A percentile compares a stretch with the other conserved stretches of the same genome.
These are phyloP conservation scores for Coccyzus lansbergi DNA, from an alignment of 2,797 vertebrate genomes.

Conservation along the genomic window DNA sequence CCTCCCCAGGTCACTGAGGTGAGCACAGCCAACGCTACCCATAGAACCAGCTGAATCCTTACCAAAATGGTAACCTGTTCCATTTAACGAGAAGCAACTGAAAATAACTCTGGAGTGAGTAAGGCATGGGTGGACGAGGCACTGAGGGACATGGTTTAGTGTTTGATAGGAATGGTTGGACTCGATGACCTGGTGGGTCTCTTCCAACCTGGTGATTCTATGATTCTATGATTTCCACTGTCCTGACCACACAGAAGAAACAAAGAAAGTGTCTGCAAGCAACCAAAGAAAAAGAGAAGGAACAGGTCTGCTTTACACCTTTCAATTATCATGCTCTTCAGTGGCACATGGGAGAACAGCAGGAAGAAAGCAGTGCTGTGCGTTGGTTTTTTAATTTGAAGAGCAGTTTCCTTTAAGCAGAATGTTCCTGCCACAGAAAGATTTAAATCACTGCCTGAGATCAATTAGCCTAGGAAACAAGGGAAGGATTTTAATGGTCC, in stretches of 20 bases:
- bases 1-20: background rate
- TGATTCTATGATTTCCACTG: too few relatives aligned
- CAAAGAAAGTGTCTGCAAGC: background rate
- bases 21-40: rapidly evolving
- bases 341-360: slow-evolving; percentile 34
- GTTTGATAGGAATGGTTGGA: too few relatives aligned
- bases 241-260: background rate
- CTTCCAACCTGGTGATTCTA: too few relatives aligned
- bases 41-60: background rate
- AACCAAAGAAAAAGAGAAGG: background rate
- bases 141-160: too few relatives aligned
- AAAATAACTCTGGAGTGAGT: background rate
- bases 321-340: background rate
- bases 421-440: slow-evolving; percentile 48
- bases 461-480: slow-evolving; percentile 65
- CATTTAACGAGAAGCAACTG: background rate
- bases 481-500: slow-evolving; percentile 64
- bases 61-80: background rate
- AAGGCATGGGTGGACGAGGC: too few relatives aligned
- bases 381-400: slow-evolving; percentile 60
- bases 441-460: slow-evolving; percentile 63
- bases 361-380: slow-evolving; percentile 22
- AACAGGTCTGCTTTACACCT: background rate
- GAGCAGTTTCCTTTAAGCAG: slow-evolving; percentile 65
- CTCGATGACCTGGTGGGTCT: too few relatives aligned